Base-by-base conservation (phyloP, 2,797 vertebrate genomes). In the Cyprinodon diabolis region DNA sequence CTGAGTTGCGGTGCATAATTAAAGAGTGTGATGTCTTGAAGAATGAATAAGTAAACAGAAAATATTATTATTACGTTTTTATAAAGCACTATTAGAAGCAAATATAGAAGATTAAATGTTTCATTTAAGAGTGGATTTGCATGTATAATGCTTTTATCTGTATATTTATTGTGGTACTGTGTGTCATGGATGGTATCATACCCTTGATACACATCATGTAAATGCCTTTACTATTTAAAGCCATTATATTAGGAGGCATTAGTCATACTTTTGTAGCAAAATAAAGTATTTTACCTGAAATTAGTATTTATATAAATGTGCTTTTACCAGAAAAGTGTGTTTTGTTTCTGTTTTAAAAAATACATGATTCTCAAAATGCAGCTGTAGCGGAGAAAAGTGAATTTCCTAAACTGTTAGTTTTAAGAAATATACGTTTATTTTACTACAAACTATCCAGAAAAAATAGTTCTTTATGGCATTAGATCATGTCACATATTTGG, bases 61-160 rank as follows among this genome's bases (percentile, higher is more conserved):
- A n/a, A 23, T 1, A 6, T 2, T 63, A 21, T 71, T 78, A 47
- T 56, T 13, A 78, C 76, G 30, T 30, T 30, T 30, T 30, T 70
- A 68, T 19, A 77, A 80, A 71, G 11, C 2, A 45, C 17, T 45
- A 0, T 4, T 1, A 84, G 69, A 65, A 86, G 75, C 2, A 56
- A 3, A 19, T 49, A 66, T 19, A 69, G 69, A 55, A 66, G 43
- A 82, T 79, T 49, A 69, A 40, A 21, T 67, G 57, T 69, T 71
- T 62, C 57, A 78, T 52, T 60, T 57, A 84, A 78, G 71, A 57
- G n/a, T 54, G 17, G 14, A 70, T 80, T 69, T 71, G 43, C 76
- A 81, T 69, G 63, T 49, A 21, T 17, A 30, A 58, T 11, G 15
- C 78, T 23, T 54, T 58, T 37, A 21, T 19, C 14, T 74, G 62